Conservation (phyloP, 35 echinoderm and acorn worm species). For the Holothuria glaberrima region DNA sequence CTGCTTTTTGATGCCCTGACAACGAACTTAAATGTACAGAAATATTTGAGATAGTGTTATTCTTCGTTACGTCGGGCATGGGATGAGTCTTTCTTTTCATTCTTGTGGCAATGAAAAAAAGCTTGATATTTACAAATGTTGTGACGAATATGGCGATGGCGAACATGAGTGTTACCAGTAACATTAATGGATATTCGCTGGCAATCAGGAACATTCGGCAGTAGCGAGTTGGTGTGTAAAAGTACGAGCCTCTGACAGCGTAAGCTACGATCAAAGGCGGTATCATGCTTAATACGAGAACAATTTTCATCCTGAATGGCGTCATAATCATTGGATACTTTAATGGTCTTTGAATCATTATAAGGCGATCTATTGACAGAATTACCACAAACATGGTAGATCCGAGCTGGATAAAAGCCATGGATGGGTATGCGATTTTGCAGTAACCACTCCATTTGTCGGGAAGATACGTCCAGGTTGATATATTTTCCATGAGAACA, state of each 20-base stretch:
- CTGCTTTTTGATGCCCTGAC: too few relatives aligned
- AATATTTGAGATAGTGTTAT: not conserved
- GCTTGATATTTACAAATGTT: slow-evolving; percentile 36
- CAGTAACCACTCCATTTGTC: slow-evolving; percentile 30
- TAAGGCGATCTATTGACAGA: slow-evolving; percentile 23
- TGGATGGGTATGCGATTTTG: slow-evolving; percentile 35
- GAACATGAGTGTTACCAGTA: not conserved
- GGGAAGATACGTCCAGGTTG: slow-evolving; percentile 19
- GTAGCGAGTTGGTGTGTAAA: slow-evolving; percentile 16
- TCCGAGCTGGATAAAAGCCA: slow-evolving; percentile 30
- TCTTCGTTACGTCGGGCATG: not conserved
- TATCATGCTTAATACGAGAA: not conserved
- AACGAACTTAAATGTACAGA: slow-evolving; percentile 10
- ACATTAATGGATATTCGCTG: slow-evolving; percentile 45
- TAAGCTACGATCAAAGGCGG: slow-evolving; percentile 24
- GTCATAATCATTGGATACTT: slow-evolving; percentile 35
- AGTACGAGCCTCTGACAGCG: slow-evolving; percentile 16
- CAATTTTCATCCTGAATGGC: not conserved
- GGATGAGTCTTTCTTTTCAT: not conserved
- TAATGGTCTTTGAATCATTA: slow-evolving; percentile 33
- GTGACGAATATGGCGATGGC: not conserved
- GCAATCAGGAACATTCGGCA: slow-evolving; percentile 16
- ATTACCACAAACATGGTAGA: slow-evolving; percentile 32
- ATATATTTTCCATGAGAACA: slow-evolving; percentile 34
- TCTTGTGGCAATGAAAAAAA: slow-evolving; percentile 31